Conservation (phyloP, 2,113 vertebrate species). For the Nothoprocta perdicaria region DNA sequence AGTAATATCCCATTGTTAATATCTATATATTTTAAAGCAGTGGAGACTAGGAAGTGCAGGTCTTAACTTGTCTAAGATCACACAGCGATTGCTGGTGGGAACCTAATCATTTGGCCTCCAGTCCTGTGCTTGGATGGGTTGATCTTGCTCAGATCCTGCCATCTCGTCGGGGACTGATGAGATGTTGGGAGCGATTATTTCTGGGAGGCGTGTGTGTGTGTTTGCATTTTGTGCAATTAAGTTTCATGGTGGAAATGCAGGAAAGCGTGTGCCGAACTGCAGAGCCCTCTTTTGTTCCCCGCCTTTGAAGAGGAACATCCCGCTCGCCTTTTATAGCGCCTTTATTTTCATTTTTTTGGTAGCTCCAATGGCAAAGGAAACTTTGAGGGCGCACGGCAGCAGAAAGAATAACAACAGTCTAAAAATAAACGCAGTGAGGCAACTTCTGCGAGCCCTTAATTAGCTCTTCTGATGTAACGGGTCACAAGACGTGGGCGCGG, state of each 20-base stretch:
- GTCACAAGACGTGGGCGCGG: background rate
- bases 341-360: background rate
- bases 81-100: conserved; percentile 19
- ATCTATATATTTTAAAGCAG: background rate
- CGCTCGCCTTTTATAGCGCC: background rate
- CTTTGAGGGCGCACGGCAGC: background rate
- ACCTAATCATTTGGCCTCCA: conserved; percentile 33
- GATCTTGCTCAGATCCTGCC: conserved; percentile 64
- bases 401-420: background rate
- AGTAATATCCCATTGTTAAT: background rate
- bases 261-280: conserved; percentile 18
- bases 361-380: conserved; percentile 1
- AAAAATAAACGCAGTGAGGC: conserved; percentile 8
- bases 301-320: conserved; percentile 1
- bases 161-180: conserved; percentile 12
- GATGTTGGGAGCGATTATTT: conserved; percentile 57
- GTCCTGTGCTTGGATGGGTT: background rate
- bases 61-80: conserved; percentile 47
- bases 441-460: background rate
- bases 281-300: conserved; percentile 43
- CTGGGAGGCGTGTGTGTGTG: background rate
- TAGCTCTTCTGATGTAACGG: background rate
- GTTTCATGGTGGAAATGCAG: conserved; percentile 37
- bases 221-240: conserved; percentile 49
- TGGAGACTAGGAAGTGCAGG: conserved; percentile 47